Base-by-base conservation (phyloP, 2,888 invertebrate species). In the Ceraclea dissimilis region DNA sequence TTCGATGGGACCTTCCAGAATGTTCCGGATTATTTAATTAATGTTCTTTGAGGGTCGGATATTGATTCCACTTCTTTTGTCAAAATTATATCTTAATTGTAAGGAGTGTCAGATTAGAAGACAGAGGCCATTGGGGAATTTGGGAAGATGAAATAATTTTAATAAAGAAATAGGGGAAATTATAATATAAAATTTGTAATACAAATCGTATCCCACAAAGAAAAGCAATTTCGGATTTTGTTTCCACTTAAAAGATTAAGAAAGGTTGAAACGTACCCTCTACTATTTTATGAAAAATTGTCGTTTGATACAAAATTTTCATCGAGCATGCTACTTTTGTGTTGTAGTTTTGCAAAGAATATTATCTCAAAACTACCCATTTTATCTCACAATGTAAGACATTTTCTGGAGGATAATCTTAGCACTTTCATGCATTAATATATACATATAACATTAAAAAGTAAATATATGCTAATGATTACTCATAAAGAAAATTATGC, bases 11-110 rank as follows among this genome's bases (percentile, higher is more conserved):
- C 16, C 39, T 39, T 39, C 13, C 39, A 8, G 39, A 39, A 39
- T 39, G 39, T 39, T 13, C 39, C 39, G 39, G 39, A 39, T 39
- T 39, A 39, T 39, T 39, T 39, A 39, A 39, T 39, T 39, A 39
- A 39, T 39, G 39, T 39, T 39, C 5, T 39, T 26, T 39, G 39
- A 39, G 39, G 39, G 39, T 39, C 39, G 39, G 39, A 39, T 39
- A 39, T 39, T 39, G 39, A 39, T 39, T 39, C 39, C 13, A 39
- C 39, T 39, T 39, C 39, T 39, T 39, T 39, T 39, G 39, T 39
- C 39, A 39, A 39, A 39, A 39, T 39, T 39, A 39, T 39, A n/a
- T 16, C 39, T 39, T 39, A 39, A 39, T 39, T 39, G 39, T 39
- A 13, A 39, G 13, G n/a, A n/a, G 39, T 16, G 39, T 39, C 39